These are phyloP conservation scores for Carcinoscorpius rotundicauda DNA, from an alignment of 1,140 invertebrate genomes.

Conservation along the genomic window DNA sequence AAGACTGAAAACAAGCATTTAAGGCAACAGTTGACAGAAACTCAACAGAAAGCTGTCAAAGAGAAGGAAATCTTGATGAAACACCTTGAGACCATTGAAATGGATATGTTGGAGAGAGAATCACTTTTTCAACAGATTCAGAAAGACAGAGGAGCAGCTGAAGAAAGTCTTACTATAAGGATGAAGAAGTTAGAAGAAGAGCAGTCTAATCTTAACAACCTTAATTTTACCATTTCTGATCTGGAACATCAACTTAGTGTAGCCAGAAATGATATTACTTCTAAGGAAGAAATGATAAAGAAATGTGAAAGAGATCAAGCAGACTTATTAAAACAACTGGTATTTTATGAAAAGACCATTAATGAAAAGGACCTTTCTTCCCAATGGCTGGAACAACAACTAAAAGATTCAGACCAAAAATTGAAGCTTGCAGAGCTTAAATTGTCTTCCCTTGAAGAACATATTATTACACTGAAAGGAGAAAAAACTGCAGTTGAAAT, in stretches of 20 bases:
- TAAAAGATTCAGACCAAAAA: constrained; percentile 31
- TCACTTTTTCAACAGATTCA: constrained; percentile 35
- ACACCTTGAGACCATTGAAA: constrained; percentile 37
- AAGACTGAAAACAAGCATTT: constrained; percentile 32
- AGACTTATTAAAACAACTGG: constrained; percentile 32
- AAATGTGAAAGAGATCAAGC: constrained; percentile 33
- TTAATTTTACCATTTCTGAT: constrained; percentile 30
- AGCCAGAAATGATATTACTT: constrained; percentile 30
- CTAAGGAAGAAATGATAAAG: constrained; percentile 29
- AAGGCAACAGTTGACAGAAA: constrained; percentile 31
- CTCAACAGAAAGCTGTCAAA: constrained; percentile 30
- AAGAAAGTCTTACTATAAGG: constrained; percentile 30
- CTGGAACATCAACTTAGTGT: constrained; percentile 32
- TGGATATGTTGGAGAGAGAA: constrained; percentile 38
- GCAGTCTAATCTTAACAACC: constrained; percentile 25
- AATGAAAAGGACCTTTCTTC: constrained; percentile 33
- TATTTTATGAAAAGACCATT: constrained; percentile 31
- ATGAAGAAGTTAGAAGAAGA: constrained; percentile 34
- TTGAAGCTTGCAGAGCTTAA: constrained; percentile 29
- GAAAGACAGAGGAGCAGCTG: constrained; percentile 30
- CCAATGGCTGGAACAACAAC: constrained; percentile 31
- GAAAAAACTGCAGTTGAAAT: constrained; percentile 32
- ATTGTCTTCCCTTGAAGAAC: constrained; percentile 28
- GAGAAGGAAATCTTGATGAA: constrained; percentile 37
- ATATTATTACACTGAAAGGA: constrained; percentile 31